Conservation (phyloP, 2,797 vertebrate genomes). For the Falco biarmicus region DNA sequence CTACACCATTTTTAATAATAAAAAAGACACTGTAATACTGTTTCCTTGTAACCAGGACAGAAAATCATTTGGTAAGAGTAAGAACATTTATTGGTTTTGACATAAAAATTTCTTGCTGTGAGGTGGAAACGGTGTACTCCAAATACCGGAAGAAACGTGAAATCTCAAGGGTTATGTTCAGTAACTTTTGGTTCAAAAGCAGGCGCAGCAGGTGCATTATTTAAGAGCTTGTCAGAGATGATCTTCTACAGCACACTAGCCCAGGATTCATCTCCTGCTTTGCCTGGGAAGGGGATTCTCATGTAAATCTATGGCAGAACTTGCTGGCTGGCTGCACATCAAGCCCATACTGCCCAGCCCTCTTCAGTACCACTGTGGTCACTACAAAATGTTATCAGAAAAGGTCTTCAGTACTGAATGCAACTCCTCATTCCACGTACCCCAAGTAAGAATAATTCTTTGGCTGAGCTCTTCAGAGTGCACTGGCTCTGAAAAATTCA, state of each 20-base stretch:
- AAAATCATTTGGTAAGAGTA: constrained; percentile 70
- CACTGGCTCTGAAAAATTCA: not conserved
- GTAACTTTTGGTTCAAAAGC: constrained; percentile 66
- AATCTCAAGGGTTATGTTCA: constrained; percentile 64
- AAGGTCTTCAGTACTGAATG: not conserved
- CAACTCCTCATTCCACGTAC: not conserved
- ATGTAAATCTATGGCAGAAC: not conserved
- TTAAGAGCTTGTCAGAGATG: constrained; percentile 73
- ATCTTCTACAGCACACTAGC: constrained; percentile 46
- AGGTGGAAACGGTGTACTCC: constrained; percentile 45
- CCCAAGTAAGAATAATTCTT: not conserved
- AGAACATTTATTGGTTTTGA: constrained; percentile 72
- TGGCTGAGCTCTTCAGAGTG: not conserved
- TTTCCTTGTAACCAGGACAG: constrained; percentile 70
- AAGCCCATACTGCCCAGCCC: not conserved
- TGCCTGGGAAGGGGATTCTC: not conserved
- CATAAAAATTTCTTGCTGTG: constrained; percentile 59
- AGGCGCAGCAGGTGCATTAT: constrained; percentile 64
- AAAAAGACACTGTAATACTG: constrained; percentile 50
- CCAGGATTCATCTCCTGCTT: not conserved
- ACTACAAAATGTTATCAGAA: not conserved
- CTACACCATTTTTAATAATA: constrained; percentile 44
- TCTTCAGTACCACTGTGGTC: not conserved
- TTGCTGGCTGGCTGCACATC: not conserved
- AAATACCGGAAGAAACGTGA: constrained; percentile 60